Evolutionary conservation across 2,113 vertebrate genomes (phyloP).

Genomic region (Mixornis gularis): DNA sequence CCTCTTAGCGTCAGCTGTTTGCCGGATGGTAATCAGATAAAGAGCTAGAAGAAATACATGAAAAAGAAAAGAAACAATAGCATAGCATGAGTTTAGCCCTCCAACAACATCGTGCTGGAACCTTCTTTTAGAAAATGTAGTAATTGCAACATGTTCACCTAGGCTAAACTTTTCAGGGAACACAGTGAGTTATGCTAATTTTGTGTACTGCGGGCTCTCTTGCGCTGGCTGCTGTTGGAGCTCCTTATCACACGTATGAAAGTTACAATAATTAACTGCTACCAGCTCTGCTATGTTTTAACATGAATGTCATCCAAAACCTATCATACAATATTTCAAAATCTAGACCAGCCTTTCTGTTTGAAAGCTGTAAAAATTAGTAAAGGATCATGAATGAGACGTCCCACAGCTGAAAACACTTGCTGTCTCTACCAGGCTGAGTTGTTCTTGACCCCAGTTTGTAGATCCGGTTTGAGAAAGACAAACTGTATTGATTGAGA

Average conservation of each 20-base stretch:
- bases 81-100: constrained; percentile 68
- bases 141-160: constrained; percentile 68
- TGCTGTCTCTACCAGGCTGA: constrained; percentile 63
- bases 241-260: constrained; percentile 63
- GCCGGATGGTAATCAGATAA: constrained; percentile 83
- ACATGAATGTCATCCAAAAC: constrained; percentile 68
- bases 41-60: constrained; percentile 77
- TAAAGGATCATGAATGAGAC: constrained; percentile 64
- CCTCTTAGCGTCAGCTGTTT: constrained; percentile 84
- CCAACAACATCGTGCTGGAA: constrained; percentile 42
- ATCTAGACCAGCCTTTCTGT: constrained; percentile 37
- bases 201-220: constrained; percentile 66
- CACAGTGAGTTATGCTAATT: constrained; percentile 65
- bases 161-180: constrained; percentile 70
- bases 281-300: constrained; percentile 74
- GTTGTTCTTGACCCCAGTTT: constrained; percentile 48
- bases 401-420: constrained; percentile 70
- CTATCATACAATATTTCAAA: constrained; percentile 65
- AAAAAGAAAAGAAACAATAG: constrained; percentile 74
- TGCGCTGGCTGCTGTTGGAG: constrained; percentile 52
- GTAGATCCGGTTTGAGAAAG: constrained; percentile 27
- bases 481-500: constrained; percentile 29
- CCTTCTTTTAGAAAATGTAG: constrained; percentile 67
- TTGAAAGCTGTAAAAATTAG: constrained; percentile 54
- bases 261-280: constrained; percentile 76